These are phyloP conservation scores for Meta bourneti DNA, from an alignment of 2,888 invertebrate genomes.

Conservation along the genomic window DNA sequence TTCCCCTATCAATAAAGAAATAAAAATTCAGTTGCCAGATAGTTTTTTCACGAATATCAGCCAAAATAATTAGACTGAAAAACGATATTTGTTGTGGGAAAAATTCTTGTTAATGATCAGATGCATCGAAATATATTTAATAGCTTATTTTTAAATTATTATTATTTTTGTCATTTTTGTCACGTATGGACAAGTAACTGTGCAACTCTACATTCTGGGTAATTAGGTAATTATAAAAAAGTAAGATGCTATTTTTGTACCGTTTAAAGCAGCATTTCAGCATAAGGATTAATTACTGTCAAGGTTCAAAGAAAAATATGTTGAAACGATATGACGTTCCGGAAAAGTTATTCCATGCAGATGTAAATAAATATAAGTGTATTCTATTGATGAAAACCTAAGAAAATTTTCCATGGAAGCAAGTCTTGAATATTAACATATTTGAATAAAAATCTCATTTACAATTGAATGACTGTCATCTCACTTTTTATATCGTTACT, in stretches of 20 bases:
- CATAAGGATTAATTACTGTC: not conserved
- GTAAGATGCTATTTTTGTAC: not conserved
- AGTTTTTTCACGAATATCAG: not conserved
- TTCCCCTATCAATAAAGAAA: not conserved
- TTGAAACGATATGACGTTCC: not conserved
- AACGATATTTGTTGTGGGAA: not conserved
- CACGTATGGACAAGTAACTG: not conserved
- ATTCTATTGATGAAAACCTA: not conserved
- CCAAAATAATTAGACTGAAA: constrained; percentile 1
- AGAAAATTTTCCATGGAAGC: not conserved
- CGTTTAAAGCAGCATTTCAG: not conserved
- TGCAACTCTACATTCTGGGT: not conserved
- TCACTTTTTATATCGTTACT: not conserved
- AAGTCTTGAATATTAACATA: not conserved
- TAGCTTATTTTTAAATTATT: not conserved
- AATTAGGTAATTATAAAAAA: not conserved
- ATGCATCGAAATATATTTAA: not conserved
- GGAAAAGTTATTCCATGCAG: not conserved
- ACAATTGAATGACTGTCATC: not conserved
- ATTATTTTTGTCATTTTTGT: not conserved
- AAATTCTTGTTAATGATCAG: not conserved
- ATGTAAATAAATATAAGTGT: not conserved
- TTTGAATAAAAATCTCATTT: not conserved
- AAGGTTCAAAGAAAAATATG: not conserved
- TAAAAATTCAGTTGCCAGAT: not conserved